phyloP scores from a whole-genome alignment of 2,888 invertebrate species.

The Trichogramma evanescens region DNA sequence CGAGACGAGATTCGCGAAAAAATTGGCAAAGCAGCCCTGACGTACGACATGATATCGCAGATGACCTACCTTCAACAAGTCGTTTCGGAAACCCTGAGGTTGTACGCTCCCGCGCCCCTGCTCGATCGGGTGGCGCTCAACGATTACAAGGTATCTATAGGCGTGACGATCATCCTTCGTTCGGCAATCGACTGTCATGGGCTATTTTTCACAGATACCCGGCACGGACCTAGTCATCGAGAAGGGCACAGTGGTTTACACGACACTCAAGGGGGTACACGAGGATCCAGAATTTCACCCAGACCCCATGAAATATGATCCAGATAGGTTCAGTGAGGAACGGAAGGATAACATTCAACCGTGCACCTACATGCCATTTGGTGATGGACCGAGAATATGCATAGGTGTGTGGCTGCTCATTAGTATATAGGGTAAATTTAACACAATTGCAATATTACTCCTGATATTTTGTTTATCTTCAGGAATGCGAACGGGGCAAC shows the following conservation, averaged over 20 bases:
- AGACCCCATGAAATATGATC: constrained; percentile 32
- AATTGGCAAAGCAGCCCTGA: constrained; percentile 22
- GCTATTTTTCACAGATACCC: constrained; percentile 27
- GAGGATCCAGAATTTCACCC: constrained; percentile 28
- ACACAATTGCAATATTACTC: neutral
- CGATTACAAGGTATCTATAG: constrained; percentile 31
- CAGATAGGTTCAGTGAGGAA: constrained; percentile 36
- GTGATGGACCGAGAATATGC: constrained; percentile 34
- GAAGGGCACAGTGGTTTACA: constrained; percentile 32
- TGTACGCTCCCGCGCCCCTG: constrained; percentile 36
- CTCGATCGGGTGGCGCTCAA: constrained; percentile 30
- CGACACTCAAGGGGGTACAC: constrained; percentile 30
- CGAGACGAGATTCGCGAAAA: constrained; percentile 29
- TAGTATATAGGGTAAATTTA: neutral
- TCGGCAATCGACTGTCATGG: neutral
- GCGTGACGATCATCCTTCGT: neutral
- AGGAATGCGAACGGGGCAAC: constrained; percentile 31
- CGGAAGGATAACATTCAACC: constrained; percentile 29
- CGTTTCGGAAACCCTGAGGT: constrained; percentile 33
- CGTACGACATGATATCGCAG: constrained; percentile 30
- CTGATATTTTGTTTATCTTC: neutral
- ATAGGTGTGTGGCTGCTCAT: constrained; percentile 25
- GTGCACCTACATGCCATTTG: constrained; percentile 35
- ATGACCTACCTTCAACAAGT: constrained; percentile 37
- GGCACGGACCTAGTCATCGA: constrained; percentile 32